Evolutionary conservation across 2,113 vertebrate species (phyloP), one percentile per base, ranked within the genome.

Genomic region (Hemicordylus capensis): DNA sequence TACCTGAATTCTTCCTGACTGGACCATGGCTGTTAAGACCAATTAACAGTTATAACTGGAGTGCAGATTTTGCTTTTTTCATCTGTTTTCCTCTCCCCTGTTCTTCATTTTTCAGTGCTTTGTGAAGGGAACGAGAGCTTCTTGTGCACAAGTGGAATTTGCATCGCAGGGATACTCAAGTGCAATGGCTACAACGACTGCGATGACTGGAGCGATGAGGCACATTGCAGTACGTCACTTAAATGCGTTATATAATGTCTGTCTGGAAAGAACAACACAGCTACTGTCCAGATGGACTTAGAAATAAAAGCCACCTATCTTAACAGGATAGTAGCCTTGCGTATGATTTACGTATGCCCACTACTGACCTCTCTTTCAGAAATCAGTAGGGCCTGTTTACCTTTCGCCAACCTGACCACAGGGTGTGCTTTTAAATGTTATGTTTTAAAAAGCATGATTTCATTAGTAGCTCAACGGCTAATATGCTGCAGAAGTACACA

Each of bases 101-200:
- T 4, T 91, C 72, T 51, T 92, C 12, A 74, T 72, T 77, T 83
- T 85, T 7, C 84, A 93, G 98, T 91, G 4, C 87, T 98, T 14
- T 99, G 98, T 0, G 96, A 91, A 5, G 96, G 96, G 69, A 95
- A 94, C 1, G 96, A 98, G 76, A 96, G 92, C 93, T 99, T 98
- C 81, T 95, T 97, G 89, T 99, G 98, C 69, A 89, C 96, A 67
- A 98, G 96, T 3, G 98, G 98, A 26, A 90, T 98, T 85, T 99
- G 98, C 67, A 88, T 99, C 84, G 96, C 97, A 5, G 94, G 95
- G 91, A 99, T 98, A 81, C 96, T 99, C 73, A 97, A 97, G 77
- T 99, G 98, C 75, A 99, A 99, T 3, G 97, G 98, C 64, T 98
- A 98, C 96, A 99, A 99, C 0, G 98, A 99, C 95, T 99, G 98